Evolutionary conservation across 2,113 vertebrate species (phyloP).

Genomic region (Pyxicephalus adspersus): DNA sequence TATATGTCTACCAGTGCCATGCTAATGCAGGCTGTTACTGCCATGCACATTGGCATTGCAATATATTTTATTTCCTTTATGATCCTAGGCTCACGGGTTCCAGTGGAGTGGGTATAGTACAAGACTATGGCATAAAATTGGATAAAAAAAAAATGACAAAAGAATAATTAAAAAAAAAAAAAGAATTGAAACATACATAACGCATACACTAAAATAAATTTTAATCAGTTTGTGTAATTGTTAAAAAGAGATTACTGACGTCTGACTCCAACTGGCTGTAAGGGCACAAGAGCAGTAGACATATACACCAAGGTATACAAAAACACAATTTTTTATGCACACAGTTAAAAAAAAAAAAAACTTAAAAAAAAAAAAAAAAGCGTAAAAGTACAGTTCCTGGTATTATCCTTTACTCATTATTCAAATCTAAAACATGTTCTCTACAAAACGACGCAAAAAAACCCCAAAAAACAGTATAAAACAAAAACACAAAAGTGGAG

Average conservation of each 20-base stretch:
- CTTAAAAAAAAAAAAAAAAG: constrained; percentile 66
- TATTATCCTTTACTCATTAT: constrained; percentile 74
- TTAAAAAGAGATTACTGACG: too few species aligned
- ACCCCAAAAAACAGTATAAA: constrained; percentile 65
- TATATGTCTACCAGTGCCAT: neutral
- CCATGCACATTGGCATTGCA: neutral
- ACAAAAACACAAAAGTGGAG: constrained; percentile 77
- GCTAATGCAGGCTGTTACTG: neutral
- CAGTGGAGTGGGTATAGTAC: too few species aligned
- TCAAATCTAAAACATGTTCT: constrained; percentile 79
- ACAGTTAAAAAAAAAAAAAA: constrained; percentile 69
- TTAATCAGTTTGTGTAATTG: too few species aligned
- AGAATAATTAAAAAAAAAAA: too few species aligned
- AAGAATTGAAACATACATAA: too few species aligned
- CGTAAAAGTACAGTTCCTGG: constrained; percentile 71
- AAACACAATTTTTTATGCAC: neutral
- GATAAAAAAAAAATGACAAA: too few species aligned
- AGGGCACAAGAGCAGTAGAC: neutral
- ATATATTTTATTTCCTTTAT: too few species aligned
- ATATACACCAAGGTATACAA: neutral
- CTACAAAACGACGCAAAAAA: constrained; percentile 79
- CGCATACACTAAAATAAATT: too few species aligned
- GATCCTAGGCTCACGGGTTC: too few species aligned
- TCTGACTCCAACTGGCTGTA: too few species aligned
- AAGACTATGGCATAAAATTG: too few species aligned